Evolutionary conservation across 2,113 vertebrate species (phyloP), one percentile per base, ranked within the genome.

Genomic region (Colinus virginianus): DNA sequence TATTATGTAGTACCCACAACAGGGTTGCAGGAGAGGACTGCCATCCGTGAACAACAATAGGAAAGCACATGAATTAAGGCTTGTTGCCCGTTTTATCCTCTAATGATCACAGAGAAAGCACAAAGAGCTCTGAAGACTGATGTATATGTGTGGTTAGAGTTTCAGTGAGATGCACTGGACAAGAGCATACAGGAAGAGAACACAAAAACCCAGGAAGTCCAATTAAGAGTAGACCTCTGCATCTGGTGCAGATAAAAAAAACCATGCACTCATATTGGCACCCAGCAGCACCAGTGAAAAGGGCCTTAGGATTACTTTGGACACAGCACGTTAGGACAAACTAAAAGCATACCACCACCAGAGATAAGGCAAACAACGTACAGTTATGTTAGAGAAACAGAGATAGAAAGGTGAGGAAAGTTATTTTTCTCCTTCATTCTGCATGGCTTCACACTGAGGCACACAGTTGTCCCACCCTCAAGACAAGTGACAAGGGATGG

Each of bases 241-340:
- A 40, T 19, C 34, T 64, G 32, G 21, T 82, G 53, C 67, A 78
- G 70, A 78, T 23, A 3, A 58, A 58, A 7, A 56, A 56, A 58
- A 34, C n/a, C n/a, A 6, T 1, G 16, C 38, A 32, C n/a, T 49
- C 26, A 34, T 3, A n/a, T 8, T 38, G 48, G 26, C 51, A 53
- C 8, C 26, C 1, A 0, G 38, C 46, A 84, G 62, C 2, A 25
- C 28, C 32, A 34, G 21, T 1, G 6, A 46, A 71, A 88, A 71
- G 10, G 12, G 7, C n/a, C 43, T 38, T 28, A 30, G n/a, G 0
- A 0, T 36, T 86, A 32, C 32, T 66, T 6, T 5, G 66, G 46
- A 45, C 16, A 21, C 30, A 42, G 36, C 11, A 74, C 22, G 9
- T 0, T n/a, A 9, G 42, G 15, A 40, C n/a, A 84, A 56, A 28